Evolutionary conservation across 2,888 invertebrate genomes (phyloP).

Genomic region (Branchipolynoe longqiensis): DNA sequence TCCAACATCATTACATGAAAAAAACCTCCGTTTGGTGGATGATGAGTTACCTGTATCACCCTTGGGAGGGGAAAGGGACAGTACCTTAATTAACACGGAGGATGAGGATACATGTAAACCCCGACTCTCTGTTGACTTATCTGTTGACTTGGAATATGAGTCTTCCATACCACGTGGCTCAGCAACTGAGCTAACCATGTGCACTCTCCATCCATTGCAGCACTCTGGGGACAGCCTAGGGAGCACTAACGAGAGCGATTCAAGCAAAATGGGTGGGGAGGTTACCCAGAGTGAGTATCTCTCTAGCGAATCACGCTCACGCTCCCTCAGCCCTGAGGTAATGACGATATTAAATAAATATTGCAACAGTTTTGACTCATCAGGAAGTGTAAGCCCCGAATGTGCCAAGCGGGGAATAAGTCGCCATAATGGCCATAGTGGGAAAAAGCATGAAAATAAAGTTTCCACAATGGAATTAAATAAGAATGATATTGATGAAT

Average conservation of each 20-base stretch:
- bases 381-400: slow-evolving; percentile 24
- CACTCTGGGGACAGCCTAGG: slow-evolving; percentile 6
- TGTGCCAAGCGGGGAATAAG: background rate
- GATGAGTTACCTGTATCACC: background rate
- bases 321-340: slow-evolving; percentile 39
- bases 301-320: slow-evolving; percentile 21
- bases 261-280: slow-evolving; percentile 7
- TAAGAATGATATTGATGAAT: slow-evolving; percentile 38
- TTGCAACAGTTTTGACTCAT: slow-evolving; percentile 28
- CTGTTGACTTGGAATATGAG: slow-evolving; percentile 22
- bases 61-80: background rate
- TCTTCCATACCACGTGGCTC: slow-evolving; percentile 20
- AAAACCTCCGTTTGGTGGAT: slow-evolving; percentile 65
- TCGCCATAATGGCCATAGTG: slow-evolving; percentile 1
- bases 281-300: slow-evolving; percentile 31
- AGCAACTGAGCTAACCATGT: slow-evolving; percentile 31
- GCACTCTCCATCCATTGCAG: slow-evolving; percentile 16
- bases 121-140: background rate
- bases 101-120: background rate
- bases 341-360: slow-evolving; percentile 40
- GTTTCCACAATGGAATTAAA: background rate
- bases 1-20: slow-evolving; percentile 73
- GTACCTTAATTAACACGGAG: no score
- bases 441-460: background rate
- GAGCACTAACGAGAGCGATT: slow-evolving; percentile 36